Evolutionary conservation across 1,140 invertebrate species (phyloP).

Genomic region (Brachionus rotundiformis): DNA sequence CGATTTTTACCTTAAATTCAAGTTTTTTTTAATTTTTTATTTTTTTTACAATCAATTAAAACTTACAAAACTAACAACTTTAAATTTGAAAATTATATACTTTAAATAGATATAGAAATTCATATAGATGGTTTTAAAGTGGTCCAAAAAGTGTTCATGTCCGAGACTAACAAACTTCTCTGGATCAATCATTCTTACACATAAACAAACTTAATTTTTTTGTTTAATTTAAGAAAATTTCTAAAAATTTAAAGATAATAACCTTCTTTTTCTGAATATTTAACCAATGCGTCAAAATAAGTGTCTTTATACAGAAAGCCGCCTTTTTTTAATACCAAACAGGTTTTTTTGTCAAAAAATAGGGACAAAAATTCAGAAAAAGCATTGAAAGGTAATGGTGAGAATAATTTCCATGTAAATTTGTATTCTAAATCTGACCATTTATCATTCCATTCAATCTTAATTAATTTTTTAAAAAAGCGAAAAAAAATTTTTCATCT

Average conservation of each 20-base stretch:
- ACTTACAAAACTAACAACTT: not conserved
- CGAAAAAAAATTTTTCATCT: not conserved
- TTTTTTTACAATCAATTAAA: not conserved
- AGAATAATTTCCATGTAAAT: slow-evolving; percentile 11
- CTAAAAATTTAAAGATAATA: not conserved
- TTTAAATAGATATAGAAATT: slow-evolving; percentile 9
- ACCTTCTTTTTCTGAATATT: slow-evolving; percentile 9
- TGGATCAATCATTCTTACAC: not conserved
- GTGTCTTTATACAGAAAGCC: not conserved
- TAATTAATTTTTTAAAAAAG: not conserved
- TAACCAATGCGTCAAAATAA: slow-evolving; percentile 5
- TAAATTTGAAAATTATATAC: not conserved
- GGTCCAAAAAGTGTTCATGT: not conserved
- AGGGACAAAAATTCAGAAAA: not conserved
- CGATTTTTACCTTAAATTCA: not conserved
- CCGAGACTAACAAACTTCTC: not conserved
- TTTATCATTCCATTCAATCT: slow-evolving; percentile 8
- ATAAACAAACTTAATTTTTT: not conserved
- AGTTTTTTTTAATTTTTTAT: not conserved
- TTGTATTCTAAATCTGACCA: slow-evolving; percentile 19
- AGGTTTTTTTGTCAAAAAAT: not conserved
- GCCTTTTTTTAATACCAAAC: not conserved
- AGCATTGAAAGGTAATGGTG: slow-evolving; percentile 1
- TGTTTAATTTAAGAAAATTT: too few relatives aligned
- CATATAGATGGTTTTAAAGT: not conserved